Base-by-base conservation (phyloP, 2,113 vertebrate species). In the Zapus hudsonius region DNA sequence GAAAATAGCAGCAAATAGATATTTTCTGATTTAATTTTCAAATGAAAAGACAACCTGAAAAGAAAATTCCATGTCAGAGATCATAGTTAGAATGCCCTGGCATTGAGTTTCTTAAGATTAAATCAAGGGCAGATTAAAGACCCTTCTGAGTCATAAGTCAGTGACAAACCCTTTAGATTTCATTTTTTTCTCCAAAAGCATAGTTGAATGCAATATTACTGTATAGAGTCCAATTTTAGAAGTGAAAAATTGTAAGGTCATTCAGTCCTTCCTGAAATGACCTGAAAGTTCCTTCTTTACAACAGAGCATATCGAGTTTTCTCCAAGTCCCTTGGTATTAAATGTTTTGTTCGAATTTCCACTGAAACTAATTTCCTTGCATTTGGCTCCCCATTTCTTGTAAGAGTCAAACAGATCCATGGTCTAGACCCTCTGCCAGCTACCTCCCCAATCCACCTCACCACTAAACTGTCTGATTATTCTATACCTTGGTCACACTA, bases 241-340 rank as follows among this genome's bases (percentile, higher is more conserved):
- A 92, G 66, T 80, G 89, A 90, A 92, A 96, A n/a, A 94, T 93
- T 95, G 90, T 96, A 94, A 97, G 96, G 95, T 96, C 96, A 97
- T 92, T 93, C 70, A 91, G 93, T 76, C 82, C 95, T 96, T 95
- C 59, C 87, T 74, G 67, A 95, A 96, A 80, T 94, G 94, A 96
- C 90, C 91, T 93, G 44, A 91, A 89, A 85, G 61, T 89, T 91
- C 94, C 57, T 72, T 90, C 36, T 92, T 93, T 95, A 84, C 7
- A 93, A 92, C 91, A 69, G 0, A 74, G 19, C 20, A n/a, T 93
- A 76, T 70, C 75, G 73, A 79, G 64, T 96, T 92, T 95, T 92
- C 82, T 90, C 19, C 8, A 92, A 78, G 20, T 82, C 94, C 81
- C 84, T 93, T 84, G 75, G 52, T 91, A 90, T 87, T 94, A 96